Evolutionary conservation across 2,888 invertebrate genomes (phyloP).

Genomic region (Ophion obscuratus): DNA sequence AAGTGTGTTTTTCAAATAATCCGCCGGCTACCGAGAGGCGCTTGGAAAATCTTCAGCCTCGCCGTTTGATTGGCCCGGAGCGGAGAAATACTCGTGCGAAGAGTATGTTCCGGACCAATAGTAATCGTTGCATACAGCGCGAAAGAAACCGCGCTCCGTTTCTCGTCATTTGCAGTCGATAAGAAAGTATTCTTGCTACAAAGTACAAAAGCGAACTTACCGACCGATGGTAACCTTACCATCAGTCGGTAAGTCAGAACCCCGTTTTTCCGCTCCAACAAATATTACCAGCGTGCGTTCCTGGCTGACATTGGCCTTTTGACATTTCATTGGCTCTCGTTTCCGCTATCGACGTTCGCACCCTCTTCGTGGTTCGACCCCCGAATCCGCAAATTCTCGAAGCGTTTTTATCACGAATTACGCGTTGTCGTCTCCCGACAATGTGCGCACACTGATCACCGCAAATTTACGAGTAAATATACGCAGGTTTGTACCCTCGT

Average conservation of each 20-base stretch:
- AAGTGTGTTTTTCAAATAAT: not conserved
- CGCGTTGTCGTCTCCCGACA: not conserved
- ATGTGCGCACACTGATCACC: not conserved
- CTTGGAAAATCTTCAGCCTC: not conserved
- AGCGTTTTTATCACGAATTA: not conserved
- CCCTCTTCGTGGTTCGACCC: too few relatives aligned
- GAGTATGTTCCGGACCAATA: too few relatives aligned
- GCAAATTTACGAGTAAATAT: not conserved
- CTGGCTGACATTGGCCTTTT: not conserved
- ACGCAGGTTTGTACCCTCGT: not conserved
- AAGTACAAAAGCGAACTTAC: not conserved
- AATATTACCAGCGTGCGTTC: not conserved
- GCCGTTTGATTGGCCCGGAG: not conserved
- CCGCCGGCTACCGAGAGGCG: not conserved
- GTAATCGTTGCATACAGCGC: too few relatives aligned
- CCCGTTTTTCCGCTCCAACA: not conserved
- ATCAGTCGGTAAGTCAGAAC: not conserved
- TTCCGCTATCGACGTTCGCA: not conserved
- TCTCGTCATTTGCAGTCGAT: too few relatives aligned
- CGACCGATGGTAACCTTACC: not conserved
- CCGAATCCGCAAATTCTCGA: not conserved
- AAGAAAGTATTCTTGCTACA: not conserved
- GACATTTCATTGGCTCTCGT: not conserved
- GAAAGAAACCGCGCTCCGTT: too few relatives aligned
- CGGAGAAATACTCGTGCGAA: not conserved